Evolutionary conservation across 2,113 vertebrate species (phyloP).

Genomic region (Ciconia maguari): DNA sequence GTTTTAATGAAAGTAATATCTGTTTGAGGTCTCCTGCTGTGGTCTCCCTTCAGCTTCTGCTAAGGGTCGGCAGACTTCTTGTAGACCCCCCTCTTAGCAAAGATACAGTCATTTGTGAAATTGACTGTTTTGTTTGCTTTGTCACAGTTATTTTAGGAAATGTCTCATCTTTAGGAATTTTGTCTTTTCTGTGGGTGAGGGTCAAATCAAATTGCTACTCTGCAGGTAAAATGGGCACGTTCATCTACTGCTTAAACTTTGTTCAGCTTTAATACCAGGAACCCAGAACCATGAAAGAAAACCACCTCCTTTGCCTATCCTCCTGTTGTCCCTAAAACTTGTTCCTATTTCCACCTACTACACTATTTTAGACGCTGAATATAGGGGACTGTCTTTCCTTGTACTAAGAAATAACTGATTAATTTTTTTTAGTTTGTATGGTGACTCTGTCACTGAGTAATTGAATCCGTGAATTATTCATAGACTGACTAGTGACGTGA

Average conservation of each 20-base stretch:
- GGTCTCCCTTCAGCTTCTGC: not conserved
- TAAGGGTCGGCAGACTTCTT: not conserved
- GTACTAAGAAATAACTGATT: not conserved
- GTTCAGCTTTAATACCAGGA: not conserved
- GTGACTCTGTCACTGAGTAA: not conserved
- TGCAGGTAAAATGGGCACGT: not conserved
- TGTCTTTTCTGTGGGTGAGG: not conserved
- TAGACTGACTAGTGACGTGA: not conserved
- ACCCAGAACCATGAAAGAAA: not conserved
- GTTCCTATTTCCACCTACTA: not conserved
- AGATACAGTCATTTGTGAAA: not conserved
- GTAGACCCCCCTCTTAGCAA: not conserved
- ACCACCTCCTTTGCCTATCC: not conserved
- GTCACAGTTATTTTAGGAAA: not conserved
- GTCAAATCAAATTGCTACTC: not conserved
- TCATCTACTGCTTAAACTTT: not conserved
- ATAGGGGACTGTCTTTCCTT: not conserved
- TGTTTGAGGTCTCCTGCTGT: not conserved
- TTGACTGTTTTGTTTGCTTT: not conserved
- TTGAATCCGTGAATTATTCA: slow-evolving; percentile 45
- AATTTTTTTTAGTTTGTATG: not conserved
- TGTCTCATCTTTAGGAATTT: not conserved
- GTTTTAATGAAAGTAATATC: not conserved
- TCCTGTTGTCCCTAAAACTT: not conserved
- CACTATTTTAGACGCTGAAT: not conserved